Evolutionary conservation across 2,797 vertebrate genomes (phyloP), one percentile per base, ranked within the genome.

Genomic region (Hoplostethus atlanticus): DNA sequence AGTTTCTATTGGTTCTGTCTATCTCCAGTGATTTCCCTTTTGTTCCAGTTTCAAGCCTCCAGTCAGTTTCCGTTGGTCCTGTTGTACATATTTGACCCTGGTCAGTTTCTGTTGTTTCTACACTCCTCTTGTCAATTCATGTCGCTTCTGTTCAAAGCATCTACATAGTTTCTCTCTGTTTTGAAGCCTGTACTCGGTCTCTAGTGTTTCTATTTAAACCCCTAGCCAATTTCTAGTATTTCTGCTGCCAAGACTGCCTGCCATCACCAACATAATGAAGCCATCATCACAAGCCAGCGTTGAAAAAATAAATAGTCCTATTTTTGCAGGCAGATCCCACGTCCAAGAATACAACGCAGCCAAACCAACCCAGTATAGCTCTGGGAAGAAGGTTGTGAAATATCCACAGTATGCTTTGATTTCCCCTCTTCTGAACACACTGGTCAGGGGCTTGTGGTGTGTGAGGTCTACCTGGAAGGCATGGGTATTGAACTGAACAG

Each of bases 331-430:
- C 80, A 76, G 55, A 77, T 71, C 59, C 64, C 77, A 76, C 81
- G 73, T 88, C 87, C 87, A 87, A 91, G 79, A 89, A 89, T 87
- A 84, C 80, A 68, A 70, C 21, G 77, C 72, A 77, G 69, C 79
- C 68, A 80, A 87, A 90, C 86, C 83, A 57, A 85, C 52, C 79
- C 55, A 66, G 80, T 87, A 82, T 83, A 80, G 72, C 83, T 91
- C 59, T 81, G 78, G 80, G 81, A 81, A 76, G 65, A 79, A 79
- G 66, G 64, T 79, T 83, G 73, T 60, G 84, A 80, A 87, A 91
- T 85, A 84, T 91, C 78, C 82, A 64, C 72, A 44, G 44, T 66
- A 50, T 44, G 68, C 73, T 89, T 89, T 84, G 70, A 84, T 87
- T 87, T 71, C 69, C 72, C 55, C 31, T 77, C 69, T 73, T 72